These are phyloP conservation scores for Heliothis peltigera DNA, from an alignment of 2,888 invertebrate species.

Conservation along the genomic window DNA sequence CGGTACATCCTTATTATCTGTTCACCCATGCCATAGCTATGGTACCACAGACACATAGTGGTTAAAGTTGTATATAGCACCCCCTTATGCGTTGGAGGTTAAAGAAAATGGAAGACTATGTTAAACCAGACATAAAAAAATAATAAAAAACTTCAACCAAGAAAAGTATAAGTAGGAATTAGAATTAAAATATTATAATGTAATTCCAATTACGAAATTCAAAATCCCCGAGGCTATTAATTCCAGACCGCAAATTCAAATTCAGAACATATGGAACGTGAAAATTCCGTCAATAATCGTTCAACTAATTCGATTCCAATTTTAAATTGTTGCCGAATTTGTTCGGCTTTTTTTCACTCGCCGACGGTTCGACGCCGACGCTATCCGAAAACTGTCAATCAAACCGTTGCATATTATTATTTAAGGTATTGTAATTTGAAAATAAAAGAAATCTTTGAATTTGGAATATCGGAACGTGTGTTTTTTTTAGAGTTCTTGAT, in stretches of 20 bases:
- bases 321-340: conserved; percentile 65
- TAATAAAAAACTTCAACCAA: conserved; percentile 8
- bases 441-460: conserved; percentile 63
- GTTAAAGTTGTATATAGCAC: too few relatives aligned
- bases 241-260: conserved; percentile 67
- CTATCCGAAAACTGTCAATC: conserved; percentile 66
- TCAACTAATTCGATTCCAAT: conserved; percentile 84
- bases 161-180: conserved; percentile 6
- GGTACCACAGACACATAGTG: too few relatives aligned
- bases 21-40: too few relatives aligned
- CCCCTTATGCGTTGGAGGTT: too few relatives aligned
- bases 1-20: too few relatives aligned
- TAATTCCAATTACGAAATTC: conserved; percentile 47
- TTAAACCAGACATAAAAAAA: not conserved
- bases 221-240: conserved; percentile 54
- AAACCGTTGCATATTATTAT: conserved; percentile 67
- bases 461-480: conserved; percentile 58
- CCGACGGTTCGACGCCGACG: conserved; percentile 60
- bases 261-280: conserved; percentile 86
- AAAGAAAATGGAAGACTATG: too few relatives aligned
- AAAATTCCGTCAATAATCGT: conserved; percentile 85
- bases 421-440: conserved; percentile 65
- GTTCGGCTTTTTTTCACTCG: conserved; percentile 60
- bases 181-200: conserved; percentile 32
- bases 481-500: conserved; percentile 58